These are phyloP conservation scores for Raillietiella orientalis DNA, from an alignment of 2,888 invertebrate genomes.

Conservation along the genomic window DNA sequence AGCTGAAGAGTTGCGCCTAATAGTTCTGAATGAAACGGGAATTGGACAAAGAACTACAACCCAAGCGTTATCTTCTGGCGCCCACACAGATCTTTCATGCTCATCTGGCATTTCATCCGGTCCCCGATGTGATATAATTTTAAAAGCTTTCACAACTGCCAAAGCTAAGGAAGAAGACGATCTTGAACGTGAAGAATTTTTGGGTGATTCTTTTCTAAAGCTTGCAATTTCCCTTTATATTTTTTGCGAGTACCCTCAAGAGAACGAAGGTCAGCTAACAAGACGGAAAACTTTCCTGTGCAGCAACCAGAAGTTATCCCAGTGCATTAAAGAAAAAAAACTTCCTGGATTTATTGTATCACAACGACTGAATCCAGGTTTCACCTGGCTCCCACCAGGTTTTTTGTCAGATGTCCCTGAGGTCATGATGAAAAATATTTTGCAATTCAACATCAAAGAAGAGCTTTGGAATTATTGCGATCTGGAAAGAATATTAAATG, in stretches of 20 bases:
- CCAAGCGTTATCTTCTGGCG: too few species aligned
- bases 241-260: slow-evolving; percentile 26
- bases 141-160: slow-evolving; percentile 31
- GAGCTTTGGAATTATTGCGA: background rate
- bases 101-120: too few species aligned
- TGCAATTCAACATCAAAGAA: background rate
- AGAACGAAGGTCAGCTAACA: slow-evolving; percentile 46
- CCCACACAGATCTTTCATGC: too few species aligned
- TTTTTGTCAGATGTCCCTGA: too few species aligned
- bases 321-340: slow-evolving; percentile 24
- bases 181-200: slow-evolving; percentile 47
- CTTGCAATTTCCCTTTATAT: slow-evolving; percentile 36
- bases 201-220: slow-evolving; percentile 69
- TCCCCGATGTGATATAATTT: slow-evolving; percentile 6
- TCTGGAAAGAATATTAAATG: background rate
- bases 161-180: slow-evolving; percentile 38
- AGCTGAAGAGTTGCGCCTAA: slow-evolving; percentile 31
- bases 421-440: background rate
- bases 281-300: slow-evolving; percentile 31
- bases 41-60: slow-evolving; percentile 3
- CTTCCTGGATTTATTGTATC: slow-evolving; percentile 24
- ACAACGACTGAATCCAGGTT: slow-evolving; percentile 22
- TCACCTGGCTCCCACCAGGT: slow-evolving; percentile 51
- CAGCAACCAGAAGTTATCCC: slow-evolving; percentile 57
- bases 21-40: slow-evolving; percentile 25